A percentile compares a stretch with the other conserved stretches of the same genome.
Conservation (phyloP, 2,113 vertebrate genomes). For the Burhinus oedicnemus region DNA sequence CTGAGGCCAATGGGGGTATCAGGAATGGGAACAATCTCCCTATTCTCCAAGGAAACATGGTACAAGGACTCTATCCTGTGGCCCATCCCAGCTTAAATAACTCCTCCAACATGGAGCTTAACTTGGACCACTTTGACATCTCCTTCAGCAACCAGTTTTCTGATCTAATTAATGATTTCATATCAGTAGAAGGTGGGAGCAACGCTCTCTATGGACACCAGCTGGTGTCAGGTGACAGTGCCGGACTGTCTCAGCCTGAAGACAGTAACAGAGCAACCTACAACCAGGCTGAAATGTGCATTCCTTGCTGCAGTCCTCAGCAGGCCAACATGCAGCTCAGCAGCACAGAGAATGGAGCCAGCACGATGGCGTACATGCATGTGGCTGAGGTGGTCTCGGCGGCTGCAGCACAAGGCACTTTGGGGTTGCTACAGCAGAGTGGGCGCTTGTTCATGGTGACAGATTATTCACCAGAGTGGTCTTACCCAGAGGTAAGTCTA, state of each 20-base stretch:
- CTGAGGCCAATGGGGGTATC: conserved; percentile 82
- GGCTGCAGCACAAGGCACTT: conserved; percentile 87
- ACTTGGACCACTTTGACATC: conserved; percentile 98
- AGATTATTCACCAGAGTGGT: conserved; percentile 99
- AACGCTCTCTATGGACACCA: conserved; percentile 92
- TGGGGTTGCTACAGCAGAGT: conserved; percentile 94
- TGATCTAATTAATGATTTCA: conserved; percentile 99
- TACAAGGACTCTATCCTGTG: conserved; percentile 93
- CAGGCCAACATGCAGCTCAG: conserved; percentile 79
- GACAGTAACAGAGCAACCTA: conserved; percentile 84
- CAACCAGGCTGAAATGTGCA: conserved; percentile 90
- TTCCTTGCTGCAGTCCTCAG: conserved; percentile 97
- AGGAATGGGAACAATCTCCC: conserved; percentile 82
- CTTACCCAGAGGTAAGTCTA: conserved; percentile 94
- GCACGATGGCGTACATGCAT: conserved; percentile 95
- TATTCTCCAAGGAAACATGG: conserved; percentile 90
- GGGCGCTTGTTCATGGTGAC: conserved; percentile 98
- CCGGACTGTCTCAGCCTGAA: conserved; percentile 84
- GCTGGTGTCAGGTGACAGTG: conserved; percentile 83
- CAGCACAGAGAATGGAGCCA: conserved; percentile 80
- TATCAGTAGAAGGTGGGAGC: conserved; percentile 92
- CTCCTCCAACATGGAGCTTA: conserved; percentile 94
- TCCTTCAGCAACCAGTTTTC: conserved; percentile 99
- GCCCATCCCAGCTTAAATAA: conserved; percentile 83
- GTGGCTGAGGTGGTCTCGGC: conserved; percentile 96